Base-by-base conservation (phyloP, 2,888 invertebrate genomes). In the Idaea straminata region DNA sequence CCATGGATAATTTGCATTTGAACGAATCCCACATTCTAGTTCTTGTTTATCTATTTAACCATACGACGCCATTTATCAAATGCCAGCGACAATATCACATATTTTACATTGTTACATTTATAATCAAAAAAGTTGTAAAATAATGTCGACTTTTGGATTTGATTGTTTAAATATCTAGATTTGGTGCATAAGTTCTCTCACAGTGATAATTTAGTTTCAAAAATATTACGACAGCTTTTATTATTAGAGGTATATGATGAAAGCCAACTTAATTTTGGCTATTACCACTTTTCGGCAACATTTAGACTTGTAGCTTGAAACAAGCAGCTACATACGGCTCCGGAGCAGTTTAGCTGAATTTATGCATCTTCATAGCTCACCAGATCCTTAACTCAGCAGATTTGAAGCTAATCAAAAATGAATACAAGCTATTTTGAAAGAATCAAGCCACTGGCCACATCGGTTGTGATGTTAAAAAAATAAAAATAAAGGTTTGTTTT, bases 1-100 rank as follows among this genome's bases (percentile, higher is more conserved):
- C 6, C 47, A 47, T 47, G 13, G 47, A 47, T 47, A 69, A 71
- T 71, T 62, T 63, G 62, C 61, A 67, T 66, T 63, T 61, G 47
- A 47, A 5, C 47, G 13, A 67, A 58, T 73, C 72, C 66, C 73
- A 73, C 73, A 73, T 66, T 66, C 72, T 61, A 73, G 63, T 70
- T 70, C 58, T 58, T 36, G 13, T 47, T 47, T 25, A 66, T 62
- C 70, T 71, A 65, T 69, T 68, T 59, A 69, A 66, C 65, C 62
- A 66, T 68, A 62, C 5, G 61, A 35, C 47, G 62, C 6, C 61
- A 61, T 67, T 66, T 61, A 58, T 63, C 57, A 63, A 64, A 47
- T 61, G 63, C 61, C 66, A 58, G 62, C 57, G 59, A 64, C 62
- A 64, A 36, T 47, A 25, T 64, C 47, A 57, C 13, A 5, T 47